Percentiles rank a stretch among this genome's conserved stretches.
These are phyloP conservation scores for Dufourea novaeangliae DNA, from an alignment of 1,140 invertebrate genomes.

Conservation along the genomic window DNA sequence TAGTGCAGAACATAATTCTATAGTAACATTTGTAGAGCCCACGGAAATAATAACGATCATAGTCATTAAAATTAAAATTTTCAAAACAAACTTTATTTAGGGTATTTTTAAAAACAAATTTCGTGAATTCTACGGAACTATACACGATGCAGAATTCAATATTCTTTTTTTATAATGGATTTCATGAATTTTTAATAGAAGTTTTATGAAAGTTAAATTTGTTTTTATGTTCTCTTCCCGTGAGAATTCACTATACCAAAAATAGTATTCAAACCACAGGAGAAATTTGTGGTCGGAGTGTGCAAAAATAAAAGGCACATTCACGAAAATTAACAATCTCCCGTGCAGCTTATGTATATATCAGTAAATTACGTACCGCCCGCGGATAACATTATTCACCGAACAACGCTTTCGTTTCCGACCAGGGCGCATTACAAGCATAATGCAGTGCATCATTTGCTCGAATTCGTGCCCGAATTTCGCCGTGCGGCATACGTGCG, in stretches of 20 bases:
- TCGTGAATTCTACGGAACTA: too few species aligned
- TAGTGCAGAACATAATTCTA: too few species aligned
- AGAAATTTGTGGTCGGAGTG: background rate
- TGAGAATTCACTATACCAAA: too few species aligned
- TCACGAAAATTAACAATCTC: slow-evolving; percentile 38
- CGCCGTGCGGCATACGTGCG: background rate
- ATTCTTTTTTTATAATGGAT: too few species aligned
- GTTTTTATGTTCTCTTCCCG: background rate
- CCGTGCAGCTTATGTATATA: slow-evolving; percentile 17
- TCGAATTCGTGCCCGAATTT: slow-evolving; percentile 12
- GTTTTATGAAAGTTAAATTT: too few species aligned
- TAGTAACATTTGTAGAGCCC: too few species aligned
- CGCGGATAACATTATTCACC: slow-evolving; percentile 37
- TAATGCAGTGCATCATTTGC: slow-evolving; percentile 41
- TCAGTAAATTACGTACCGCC: slow-evolving; percentile 4
- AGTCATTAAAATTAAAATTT: too few species aligned
- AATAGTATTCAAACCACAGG: too few species aligned
- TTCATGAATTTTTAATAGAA: too few species aligned
- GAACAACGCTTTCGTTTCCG: slow-evolving; percentile 37
- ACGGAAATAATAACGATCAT: too few species aligned
- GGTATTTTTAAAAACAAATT: background rate
- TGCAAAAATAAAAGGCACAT: slow-evolving; percentile 1
- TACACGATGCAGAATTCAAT: too few species aligned
- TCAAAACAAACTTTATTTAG: too few species aligned
- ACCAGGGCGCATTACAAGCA: slow-evolving; percentile 9